Base-by-base conservation (phyloP, 1,140 invertebrate genomes). In the Cotesia vestalis region DNA sequence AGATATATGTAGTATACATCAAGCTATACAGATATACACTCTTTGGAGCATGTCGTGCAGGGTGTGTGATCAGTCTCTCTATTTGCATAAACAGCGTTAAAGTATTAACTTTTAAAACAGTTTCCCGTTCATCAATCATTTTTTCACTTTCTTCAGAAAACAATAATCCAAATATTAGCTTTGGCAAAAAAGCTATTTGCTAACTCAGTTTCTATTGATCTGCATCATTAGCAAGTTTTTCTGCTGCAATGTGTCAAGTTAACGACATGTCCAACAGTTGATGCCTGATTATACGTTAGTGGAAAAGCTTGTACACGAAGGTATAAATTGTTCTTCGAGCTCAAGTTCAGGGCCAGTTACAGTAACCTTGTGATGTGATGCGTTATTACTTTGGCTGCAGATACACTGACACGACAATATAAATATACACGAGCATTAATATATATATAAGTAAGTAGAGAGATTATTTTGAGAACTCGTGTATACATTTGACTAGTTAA, bases 21-120 rank as follows among this genome's bases (percentile, higher is more conserved):
- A 27, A 27, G 27, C 27, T 52, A 62, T 27, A 63, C 20, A 62
- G 36, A 71, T 64, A 63, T 36, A 64, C 17, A 57, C 40, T 55
- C 66, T 20, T 62, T 57, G 78, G 76, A 55, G 73, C 63, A 36
- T 72, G 73, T 11, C 78, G 76, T 40, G 78, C 67, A 69, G 27
- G 34, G 67, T 46, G 66, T 57, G 67, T 36, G 34, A 34, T 61
- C 57, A 61, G 14, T 20, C 36, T 68, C 27, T 46, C 35, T 38
- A 27, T 66, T 66, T 52, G 36, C 60, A 59, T 59, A 59, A 59
- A 59, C 27, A 35, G 4, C 57, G 17, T 20, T 20, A 59, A 27
- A 59, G 57, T 59, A 27, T 61, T 35, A 17, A 27, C 12, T 69
- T 38, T 46, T 9, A 46, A 63, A 73, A 73, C 69, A 57, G 60